phyloP scores from a whole-genome alignment of 1,140 invertebrate species.

The Cecropterus lyciades region DNA sequence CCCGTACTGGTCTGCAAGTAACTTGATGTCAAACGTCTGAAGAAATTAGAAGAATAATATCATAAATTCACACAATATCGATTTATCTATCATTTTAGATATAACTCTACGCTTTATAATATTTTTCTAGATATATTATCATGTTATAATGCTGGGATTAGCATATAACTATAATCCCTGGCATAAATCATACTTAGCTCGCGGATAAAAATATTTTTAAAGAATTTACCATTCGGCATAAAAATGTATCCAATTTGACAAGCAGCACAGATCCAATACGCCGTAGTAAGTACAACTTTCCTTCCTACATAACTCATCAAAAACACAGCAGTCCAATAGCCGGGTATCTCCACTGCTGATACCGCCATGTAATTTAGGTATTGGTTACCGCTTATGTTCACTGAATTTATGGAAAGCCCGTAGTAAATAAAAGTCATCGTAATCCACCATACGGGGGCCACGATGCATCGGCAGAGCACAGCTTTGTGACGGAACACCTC shows the following conservation, averaged over 20 bases:
- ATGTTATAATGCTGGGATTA: no score
- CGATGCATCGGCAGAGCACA: slow-evolving; percentile 84
- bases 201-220: no score
- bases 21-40: no score
- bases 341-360: slow-evolving; percentile 88
- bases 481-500: slow-evolving; percentile 37
- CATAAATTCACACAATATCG: no score
- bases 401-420: slow-evolving; percentile 91
- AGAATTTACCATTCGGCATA: slow-evolving; percentile 55
- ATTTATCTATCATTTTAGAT: no score
- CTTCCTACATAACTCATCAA: slow-evolving; percentile 87
- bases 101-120: no score
- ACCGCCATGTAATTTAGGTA: slow-evolving; percentile 89
- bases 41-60: no score
- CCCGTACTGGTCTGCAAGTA: slow-evolving; percentile 31
- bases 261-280: slow-evolving; percentile 85
- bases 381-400: slow-evolving; percentile 88
- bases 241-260: slow-evolving; percentile 70
- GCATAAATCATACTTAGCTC: no score
- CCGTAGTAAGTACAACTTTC: slow-evolving; percentile 83
- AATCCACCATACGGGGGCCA: slow-evolving; percentile 89
- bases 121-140: no score
- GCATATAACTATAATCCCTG: no score
- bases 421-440: slow-evolving; percentile 91
- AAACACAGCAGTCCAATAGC: slow-evolving; percentile 86